A percentile compares a stretch with the other conserved stretches of the same genome.
Evolutionary conservation across 2,113 vertebrate species (phyloP).

Genomic region (Antigone vipio): DNA sequence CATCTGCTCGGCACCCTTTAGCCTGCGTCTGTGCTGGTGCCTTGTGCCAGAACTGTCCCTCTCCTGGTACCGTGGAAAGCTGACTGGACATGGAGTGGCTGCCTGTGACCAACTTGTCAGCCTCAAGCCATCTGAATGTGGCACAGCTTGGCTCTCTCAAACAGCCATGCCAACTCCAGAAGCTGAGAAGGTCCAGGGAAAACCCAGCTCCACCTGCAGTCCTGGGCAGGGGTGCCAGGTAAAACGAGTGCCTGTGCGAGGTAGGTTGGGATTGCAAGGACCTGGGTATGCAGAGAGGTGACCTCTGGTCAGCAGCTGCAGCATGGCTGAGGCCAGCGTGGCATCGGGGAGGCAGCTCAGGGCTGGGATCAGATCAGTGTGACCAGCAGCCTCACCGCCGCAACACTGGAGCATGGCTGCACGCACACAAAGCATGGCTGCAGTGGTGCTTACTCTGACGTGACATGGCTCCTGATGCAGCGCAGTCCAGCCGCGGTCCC

Average conservation of each 20-base stretch:
- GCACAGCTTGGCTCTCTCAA: neutral
- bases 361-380: neutral
- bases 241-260: neutral
- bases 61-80: neutral
- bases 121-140: neutral
- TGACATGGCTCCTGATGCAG: neutral
- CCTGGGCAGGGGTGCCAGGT: neutral
- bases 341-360: fast-evolving
- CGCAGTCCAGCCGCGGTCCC: fast-evolving
- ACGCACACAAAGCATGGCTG: neutral
- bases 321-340: fast-evolving
- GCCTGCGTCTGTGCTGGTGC: fast-evolving
- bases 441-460: neutral
- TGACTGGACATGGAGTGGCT: neutral
- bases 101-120: fast-evolving
- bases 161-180: neutral
- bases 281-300: neutral
- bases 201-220: neutral
- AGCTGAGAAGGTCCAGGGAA: neutral
- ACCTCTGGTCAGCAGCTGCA: neutral
- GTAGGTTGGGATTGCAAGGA: neutral
- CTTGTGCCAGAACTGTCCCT: neutral
- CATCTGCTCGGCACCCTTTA: neutral
- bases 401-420: neutral
- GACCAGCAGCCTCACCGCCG: neutral